These are phyloP conservation scores for Spilogale gracilis DNA, from an alignment of 2,113 vertebrate species.

Conservation along the genomic window DNA sequence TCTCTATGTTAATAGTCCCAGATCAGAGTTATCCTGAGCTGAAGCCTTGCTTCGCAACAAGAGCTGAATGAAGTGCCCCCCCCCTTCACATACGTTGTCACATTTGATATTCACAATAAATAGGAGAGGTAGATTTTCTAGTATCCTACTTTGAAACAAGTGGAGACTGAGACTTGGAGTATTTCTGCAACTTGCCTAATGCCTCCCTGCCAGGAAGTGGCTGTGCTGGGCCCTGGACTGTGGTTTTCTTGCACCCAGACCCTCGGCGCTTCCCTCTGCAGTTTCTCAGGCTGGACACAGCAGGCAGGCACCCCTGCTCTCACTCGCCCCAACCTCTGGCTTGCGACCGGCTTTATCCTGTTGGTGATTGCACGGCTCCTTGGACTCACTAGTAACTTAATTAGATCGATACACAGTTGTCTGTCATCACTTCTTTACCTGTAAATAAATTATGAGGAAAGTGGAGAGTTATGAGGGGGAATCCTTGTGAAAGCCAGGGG, in stretches of 20 bases:
- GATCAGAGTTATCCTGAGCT: accelerated
- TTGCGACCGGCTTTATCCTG: constrained; percentile 50
- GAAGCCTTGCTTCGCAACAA: not conserved
- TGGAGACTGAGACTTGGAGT: not conserved
- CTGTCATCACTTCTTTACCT: constrained; percentile 65
- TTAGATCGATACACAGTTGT: constrained; percentile 71
- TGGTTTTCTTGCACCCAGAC: not conserved
- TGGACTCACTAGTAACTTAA: constrained; percentile 81
- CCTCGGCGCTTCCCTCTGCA: accelerated
- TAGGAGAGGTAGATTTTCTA: accelerated
- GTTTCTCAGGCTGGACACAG: accelerated
- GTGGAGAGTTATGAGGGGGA: constrained; percentile 69
- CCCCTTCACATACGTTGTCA: not conserved
- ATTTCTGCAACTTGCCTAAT: not conserved
- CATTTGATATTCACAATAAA: not conserved
- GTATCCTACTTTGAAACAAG: not conserved
- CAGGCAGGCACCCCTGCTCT: not conserved
- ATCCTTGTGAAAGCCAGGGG: constrained; percentile 59
- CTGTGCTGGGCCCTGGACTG: accelerated
- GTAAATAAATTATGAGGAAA: constrained; percentile 81
- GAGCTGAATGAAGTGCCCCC: not conserved
- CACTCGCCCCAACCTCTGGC: not conserved
- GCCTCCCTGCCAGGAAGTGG: not conserved
- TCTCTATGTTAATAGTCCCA: not conserved
- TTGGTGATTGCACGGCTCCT: constrained; percentile 51